These are phyloP conservation scores for Channa striata DNA, from an alignment of 2,797 vertebrate genomes.

Conservation along the genomic window DNA sequence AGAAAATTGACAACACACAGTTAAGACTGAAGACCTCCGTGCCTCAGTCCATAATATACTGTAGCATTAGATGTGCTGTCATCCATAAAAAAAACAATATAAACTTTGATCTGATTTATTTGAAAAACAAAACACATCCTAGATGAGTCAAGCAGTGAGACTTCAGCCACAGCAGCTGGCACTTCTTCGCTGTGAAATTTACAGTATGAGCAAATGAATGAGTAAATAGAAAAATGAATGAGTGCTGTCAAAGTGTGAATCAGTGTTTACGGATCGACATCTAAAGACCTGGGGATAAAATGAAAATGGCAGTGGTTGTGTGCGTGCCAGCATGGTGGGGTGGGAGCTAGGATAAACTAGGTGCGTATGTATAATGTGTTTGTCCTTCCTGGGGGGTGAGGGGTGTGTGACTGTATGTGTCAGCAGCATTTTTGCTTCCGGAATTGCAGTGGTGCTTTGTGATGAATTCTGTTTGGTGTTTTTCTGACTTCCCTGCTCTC, in stretches of 20 bases:
- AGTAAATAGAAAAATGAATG: slow-evolving; percentile 82
- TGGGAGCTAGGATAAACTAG: slow-evolving; percentile 2
- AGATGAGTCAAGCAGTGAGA: slow-evolving; percentile 61
- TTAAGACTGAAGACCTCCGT: slow-evolving; percentile 41
- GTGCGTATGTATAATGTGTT: slow-evolving; percentile 44
- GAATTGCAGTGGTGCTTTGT: slow-evolving; percentile 35
- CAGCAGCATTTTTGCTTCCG: slow-evolving; percentile 28
- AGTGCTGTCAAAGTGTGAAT: slow-evolving; percentile 78
- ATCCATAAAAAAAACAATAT: slow-evolving; percentile 24
- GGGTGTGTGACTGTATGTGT: slow-evolving; percentile 19
- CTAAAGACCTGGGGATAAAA: slow-evolving; percentile 68
- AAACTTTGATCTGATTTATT: slow-evolving; percentile 23
- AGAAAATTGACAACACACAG: slow-evolving; percentile 30
- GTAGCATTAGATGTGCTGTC: background rate
- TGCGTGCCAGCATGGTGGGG: slow-evolving; percentile 5
- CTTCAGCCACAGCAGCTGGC: slow-evolving; percentile 55
- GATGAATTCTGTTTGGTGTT: slow-evolving; percentile 56
- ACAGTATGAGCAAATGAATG: slow-evolving; percentile 73
- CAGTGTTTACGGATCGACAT: slow-evolving; percentile 79
- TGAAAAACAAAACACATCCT: slow-evolving; percentile 32
- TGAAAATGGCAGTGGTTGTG: slow-evolving; percentile 44
- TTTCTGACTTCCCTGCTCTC: slow-evolving; percentile 54
- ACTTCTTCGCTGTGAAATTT: slow-evolving; percentile 60
- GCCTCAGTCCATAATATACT: slow-evolving; percentile 22
- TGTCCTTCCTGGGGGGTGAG: slow-evolving; percentile 32